These are phyloP conservation scores for Chrysocyon brachyurus DNA, from an alignment of 2,797 vertebrate genomes.

Conservation along the genomic window DNA sequence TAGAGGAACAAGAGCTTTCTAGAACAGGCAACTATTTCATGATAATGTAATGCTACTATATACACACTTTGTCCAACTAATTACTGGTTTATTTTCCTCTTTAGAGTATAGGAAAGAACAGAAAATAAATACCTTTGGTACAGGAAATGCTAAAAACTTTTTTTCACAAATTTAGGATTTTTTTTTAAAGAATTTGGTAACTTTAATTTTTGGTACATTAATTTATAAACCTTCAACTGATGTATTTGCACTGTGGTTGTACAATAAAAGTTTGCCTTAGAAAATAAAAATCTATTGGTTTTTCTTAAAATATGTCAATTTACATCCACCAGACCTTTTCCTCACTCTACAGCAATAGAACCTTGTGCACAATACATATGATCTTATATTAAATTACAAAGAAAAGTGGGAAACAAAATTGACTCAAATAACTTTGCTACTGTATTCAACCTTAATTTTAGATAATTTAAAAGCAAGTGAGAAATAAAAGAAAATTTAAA, in stretches of 20 bases:
- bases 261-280: neutral
- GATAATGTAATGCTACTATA: neutral
- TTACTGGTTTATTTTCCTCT: neutral
- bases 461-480: slow-evolving; percentile 45
- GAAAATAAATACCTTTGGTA: slow-evolving; percentile 16
- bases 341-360: neutral
- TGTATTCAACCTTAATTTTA: slow-evolving; percentile 49
- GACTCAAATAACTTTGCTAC: neutral
- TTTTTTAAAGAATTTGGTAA: slow-evolving; percentile 28
- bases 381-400: slow-evolving; percentile 27
- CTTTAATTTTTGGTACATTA: neutral
- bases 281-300: neutral
- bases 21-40: neutral
- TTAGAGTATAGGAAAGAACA: neutral
- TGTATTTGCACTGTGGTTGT: neutral
- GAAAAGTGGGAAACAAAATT: slow-evolving; percentile 51
- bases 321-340: neutral
- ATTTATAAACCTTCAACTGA: slow-evolving; percentile 48
- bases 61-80: neutral
- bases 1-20: slow-evolving; percentile 73
- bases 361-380: neutral
- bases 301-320: neutral
- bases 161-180: neutral
- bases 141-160: neutral
- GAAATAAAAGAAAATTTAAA: slow-evolving; percentile 37